Evolutionary conservation across 1,140 invertebrate genomes (phyloP).

Genomic region (Chlorops oryzae): DNA sequence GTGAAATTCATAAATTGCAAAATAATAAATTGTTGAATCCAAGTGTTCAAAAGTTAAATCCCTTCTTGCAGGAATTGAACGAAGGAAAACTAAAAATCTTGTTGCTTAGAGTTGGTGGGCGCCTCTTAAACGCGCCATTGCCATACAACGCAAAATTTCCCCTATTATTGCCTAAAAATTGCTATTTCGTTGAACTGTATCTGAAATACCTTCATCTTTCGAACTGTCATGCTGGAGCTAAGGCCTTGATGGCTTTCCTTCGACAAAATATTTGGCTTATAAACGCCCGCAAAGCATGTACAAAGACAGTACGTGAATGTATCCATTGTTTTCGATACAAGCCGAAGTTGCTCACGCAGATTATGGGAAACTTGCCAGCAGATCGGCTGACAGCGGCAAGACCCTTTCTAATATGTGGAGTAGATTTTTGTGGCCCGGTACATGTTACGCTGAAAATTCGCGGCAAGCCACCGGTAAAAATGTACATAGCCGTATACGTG

Average conservation of each 20-base stretch:
- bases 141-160: constrained; percentile 11
- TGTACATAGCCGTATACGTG: constrained; percentile 21
- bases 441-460: constrained; percentile 6
- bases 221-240: constrained; percentile 11
- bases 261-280: constrained; percentile 13
- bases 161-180: constrained; percentile 7
- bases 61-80: not conserved
- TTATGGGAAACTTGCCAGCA: constrained; percentile 10
- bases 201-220: constrained; percentile 4
- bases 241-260: constrained; percentile 4
- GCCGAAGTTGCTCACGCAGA: constrained; percentile 7
- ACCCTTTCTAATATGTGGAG: constrained; percentile 12
- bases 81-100: not conserved
- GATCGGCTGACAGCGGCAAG: constrained; percentile 1
- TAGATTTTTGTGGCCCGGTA: constrained; percentile 15
- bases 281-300: constrained; percentile 10
- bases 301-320: constrained; percentile 5
- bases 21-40: not conserved
- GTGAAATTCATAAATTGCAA: constrained; percentile 5
- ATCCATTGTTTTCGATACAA: constrained; percentile 12
- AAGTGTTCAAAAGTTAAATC: constrained; percentile 6
- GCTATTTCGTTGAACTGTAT: constrained; percentile 4
- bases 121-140: constrained; percentile 9
- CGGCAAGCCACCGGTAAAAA: constrained; percentile 6
- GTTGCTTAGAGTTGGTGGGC: constrained; percentile 5